phyloP scores from a whole-genome alignment of 1,140 invertebrate species.

The Drosophila nannoptera region DNA sequence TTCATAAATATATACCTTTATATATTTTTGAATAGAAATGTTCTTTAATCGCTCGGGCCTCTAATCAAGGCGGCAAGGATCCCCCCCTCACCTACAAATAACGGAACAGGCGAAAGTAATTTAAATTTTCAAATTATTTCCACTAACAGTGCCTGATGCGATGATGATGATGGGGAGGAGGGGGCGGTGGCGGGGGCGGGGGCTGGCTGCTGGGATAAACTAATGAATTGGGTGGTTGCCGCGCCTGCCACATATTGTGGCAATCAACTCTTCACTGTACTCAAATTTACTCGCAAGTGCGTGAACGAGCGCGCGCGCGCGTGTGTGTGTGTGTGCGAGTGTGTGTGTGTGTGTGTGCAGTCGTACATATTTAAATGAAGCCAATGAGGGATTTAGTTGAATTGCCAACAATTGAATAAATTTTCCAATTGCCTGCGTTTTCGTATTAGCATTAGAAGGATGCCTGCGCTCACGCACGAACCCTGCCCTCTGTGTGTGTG shows the following conservation, averaged over 20 bases:
- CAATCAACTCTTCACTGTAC: slow-evolving; percentile 4
- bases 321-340: background rate
- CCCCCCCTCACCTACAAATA: no score
- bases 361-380: slow-evolving; percentile 66
- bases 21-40: no score
- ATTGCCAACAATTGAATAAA: slow-evolving; percentile 78
- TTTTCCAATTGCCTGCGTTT: slow-evolving; percentile 75
- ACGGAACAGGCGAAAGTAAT: slow-evolving; percentile 61
- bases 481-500: background rate
- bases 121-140: slow-evolving; percentile 75
- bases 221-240: slow-evolving; percentile 17
- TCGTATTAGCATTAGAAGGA: slow-evolving; percentile 67
- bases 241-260: slow-evolving; percentile 5
- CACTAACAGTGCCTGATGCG: slow-evolving; percentile 37
- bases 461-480: slow-evolving; percentile 26
- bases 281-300: background rate
- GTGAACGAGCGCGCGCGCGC: no score
- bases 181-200: no score
- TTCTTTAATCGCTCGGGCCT: slow-evolving; percentile 79
- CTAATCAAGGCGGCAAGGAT: slow-evolving; percentile 67
- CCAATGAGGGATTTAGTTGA: slow-evolving; percentile 78
- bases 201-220: slow-evolving; percentile 11
- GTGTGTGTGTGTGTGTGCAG: background rate
- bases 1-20: no score
- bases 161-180: background rate